Base-by-base conservation (phyloP, 2,888 invertebrate genomes). In the Eledona agricola region DNA sequence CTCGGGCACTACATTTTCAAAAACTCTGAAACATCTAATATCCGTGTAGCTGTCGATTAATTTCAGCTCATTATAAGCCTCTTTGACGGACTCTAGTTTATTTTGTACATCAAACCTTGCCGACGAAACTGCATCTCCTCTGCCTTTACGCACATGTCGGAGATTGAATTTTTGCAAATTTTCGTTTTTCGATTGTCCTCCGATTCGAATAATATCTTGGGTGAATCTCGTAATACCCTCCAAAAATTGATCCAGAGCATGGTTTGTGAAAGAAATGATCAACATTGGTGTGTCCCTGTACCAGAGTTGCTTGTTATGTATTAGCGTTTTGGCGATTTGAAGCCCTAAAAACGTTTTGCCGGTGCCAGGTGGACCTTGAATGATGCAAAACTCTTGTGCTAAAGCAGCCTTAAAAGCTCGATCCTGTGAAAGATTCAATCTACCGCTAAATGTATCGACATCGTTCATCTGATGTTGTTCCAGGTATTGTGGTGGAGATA, bases 291-390 rank as follows among this genome's bases (percentile, higher is more conserved):
- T 78, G 5, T 78, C 59, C 2, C 57, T 51, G 15, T 69, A 70
- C 80, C 80, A 80, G 1, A 56, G 16, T 0, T 57, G 15, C 6
- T 60, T 58, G 69, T 89, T 91, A 50, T 80, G 73, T 1, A 92
- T 72, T 12, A 93, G 68, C 0, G 83, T 81, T 43, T 84, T 78
- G 0, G 88, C 85, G 10, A 94, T 83, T 80, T 88, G 86, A 16
- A 90, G 76, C 0, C 92, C 92, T 53, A 93, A 73, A 71, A 81
- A 88, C 0, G 93, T 92, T 79, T 93, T 93, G 0, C 93, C 93
- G 0, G 93, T 93, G 1, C 93, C 93, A 0, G 93, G 93, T 0
- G 93, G 93, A 0, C 93, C 93, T 78, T 93, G 93, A 54, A 93
- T 89, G 0, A 92, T 80, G 0, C 84, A 83, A 58, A 93, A 84